Conservation (phyloP, 1,140 invertebrate species). For the Arctopsyche grandis region DNA sequence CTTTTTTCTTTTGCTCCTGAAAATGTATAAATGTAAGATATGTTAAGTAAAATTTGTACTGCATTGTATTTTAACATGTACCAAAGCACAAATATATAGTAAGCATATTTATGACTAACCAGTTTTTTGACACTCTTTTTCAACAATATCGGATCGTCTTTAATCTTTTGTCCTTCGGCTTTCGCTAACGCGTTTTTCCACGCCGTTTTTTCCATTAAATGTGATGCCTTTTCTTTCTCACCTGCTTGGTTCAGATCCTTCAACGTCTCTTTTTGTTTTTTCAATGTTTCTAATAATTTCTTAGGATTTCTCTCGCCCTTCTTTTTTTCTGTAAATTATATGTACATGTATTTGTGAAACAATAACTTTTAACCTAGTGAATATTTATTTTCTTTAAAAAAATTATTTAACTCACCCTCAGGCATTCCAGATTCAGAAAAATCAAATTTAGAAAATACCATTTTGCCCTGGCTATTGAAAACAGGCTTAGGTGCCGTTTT, state of each 20-base stretch:
- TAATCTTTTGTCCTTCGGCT: slow-evolving; percentile 82
- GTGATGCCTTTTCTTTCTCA: slow-evolving; percentile 72
- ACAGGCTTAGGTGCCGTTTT: slow-evolving; percentile 69
- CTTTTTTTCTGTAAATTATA: slow-evolving; percentile 45
- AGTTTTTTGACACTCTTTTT: slow-evolving; percentile 81
- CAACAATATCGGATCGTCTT: slow-evolving; percentile 82
- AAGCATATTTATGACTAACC: slow-evolving; percentile 56
- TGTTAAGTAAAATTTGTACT: not conserved
- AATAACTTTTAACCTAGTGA: not conserved
- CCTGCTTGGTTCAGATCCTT: slow-evolving; percentile 70
- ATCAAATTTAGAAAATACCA: slow-evolving; percentile 87
- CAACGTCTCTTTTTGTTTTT: slow-evolving; percentile 77
- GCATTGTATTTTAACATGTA: not conserved
- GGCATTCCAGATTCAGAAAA: slow-evolving; percentile 71
- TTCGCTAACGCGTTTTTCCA: slow-evolving; percentile 82
- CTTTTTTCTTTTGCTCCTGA: slow-evolving; percentile 73
- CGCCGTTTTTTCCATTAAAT: slow-evolving; percentile 74
- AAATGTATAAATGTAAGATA: slow-evolving; percentile 27
- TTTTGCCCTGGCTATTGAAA: slow-evolving; percentile 80
- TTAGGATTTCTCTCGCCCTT: slow-evolving; percentile 75
- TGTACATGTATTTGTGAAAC: slow-evolving; percentile 13
- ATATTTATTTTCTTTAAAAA: slow-evolving; percentile 25
- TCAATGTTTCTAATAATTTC: slow-evolving; percentile 74
- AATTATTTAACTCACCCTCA: slow-evolving; percentile 58
- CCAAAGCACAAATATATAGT: not conserved